Conservation (phyloP, 2,797 vertebrate species). For the Etheostoma nigrum region DNA sequence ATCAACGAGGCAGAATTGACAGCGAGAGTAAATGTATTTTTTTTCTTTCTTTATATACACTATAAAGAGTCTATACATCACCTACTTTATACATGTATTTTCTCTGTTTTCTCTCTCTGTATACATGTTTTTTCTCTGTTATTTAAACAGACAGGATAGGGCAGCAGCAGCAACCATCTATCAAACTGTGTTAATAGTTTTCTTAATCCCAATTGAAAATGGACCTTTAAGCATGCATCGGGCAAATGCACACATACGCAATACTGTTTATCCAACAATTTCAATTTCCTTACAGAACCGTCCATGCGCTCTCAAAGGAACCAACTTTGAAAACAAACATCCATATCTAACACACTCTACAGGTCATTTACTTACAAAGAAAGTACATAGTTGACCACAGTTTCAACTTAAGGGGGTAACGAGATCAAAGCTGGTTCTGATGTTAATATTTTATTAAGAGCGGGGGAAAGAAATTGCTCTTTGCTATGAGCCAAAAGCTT, state of each 20-base stretch:
- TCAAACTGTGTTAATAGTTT: conserved; percentile 1
- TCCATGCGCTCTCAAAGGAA: background rate
- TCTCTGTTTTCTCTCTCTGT: background rate
- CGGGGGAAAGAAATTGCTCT: conserved; percentile 28
- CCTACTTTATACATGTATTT: background rate
- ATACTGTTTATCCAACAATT: background rate
- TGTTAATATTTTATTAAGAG: conserved; percentile 56
- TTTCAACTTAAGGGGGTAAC: conserved; percentile 37
- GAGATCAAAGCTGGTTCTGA: conserved; percentile 57
- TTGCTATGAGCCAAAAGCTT: conserved; percentile 46
- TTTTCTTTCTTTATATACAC: too few species aligned
- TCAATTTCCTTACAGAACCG: background rate
- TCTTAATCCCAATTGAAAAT: background rate
- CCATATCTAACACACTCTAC: conserved; percentile 3
- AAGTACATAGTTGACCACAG: conserved; percentile 15
- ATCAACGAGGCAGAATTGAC: conserved; percentile 48
- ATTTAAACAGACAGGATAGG: conserved; percentile 12
- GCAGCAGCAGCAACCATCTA: background rate
- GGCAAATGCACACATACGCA: background rate
- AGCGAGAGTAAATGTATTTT: conserved; percentile 33
- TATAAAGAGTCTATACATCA: background rate
- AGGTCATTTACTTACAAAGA: background rate
- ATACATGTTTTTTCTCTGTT: conserved; percentile 1
- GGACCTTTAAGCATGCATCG: background rate
- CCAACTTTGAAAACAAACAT: conserved; percentile 2